Evolutionary conservation across 1,140 invertebrate species (phyloP).

Genomic region (Drosophila persimilis): DNA sequence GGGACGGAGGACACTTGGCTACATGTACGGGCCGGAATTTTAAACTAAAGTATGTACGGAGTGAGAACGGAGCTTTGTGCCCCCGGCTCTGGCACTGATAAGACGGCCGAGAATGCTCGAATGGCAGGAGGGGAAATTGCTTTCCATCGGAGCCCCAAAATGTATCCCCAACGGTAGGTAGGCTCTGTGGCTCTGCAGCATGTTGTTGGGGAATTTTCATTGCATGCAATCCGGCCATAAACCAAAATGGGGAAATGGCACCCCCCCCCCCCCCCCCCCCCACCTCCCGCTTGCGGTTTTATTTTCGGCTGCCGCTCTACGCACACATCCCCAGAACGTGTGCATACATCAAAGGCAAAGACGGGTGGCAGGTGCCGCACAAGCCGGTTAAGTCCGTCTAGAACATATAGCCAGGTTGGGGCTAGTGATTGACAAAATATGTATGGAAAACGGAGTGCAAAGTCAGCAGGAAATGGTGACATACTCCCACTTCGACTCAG

Average conservation of each 20-base stretch:
- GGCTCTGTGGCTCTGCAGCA: not conserved
- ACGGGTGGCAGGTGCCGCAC: conserved; percentile 23
- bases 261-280: not conserved
- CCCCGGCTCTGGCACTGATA: conserved; percentile 57
- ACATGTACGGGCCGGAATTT: conserved; percentile 36
- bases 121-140: conserved; percentile 33
- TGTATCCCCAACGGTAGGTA: no score
- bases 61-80: conserved; percentile 11
- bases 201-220: conserved; percentile 58
- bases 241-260: conserved; percentile 61
- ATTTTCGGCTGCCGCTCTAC: conserved; percentile 15
- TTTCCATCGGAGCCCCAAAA: conserved; percentile 7
- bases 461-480: conserved; percentile 3
- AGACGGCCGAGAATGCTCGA: conserved; percentile 54
- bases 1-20: conserved; percentile 11
- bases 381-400: conserved; percentile 29
- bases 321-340: conserved; percentile 11
- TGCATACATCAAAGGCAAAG: not conserved
- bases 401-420: conserved; percentile 29
- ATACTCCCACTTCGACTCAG: no score
- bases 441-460: conserved; percentile 6
- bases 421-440: conserved; percentile 61
- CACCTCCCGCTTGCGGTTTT: conserved; percentile 46
- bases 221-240: conserved; percentile 72
- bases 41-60: conserved; percentile 36